Evolutionary conservation across 1,140 invertebrate species (phyloP), one percentile per base, ranked within the genome.

Genomic region (Micrasema longulum): DNA sequence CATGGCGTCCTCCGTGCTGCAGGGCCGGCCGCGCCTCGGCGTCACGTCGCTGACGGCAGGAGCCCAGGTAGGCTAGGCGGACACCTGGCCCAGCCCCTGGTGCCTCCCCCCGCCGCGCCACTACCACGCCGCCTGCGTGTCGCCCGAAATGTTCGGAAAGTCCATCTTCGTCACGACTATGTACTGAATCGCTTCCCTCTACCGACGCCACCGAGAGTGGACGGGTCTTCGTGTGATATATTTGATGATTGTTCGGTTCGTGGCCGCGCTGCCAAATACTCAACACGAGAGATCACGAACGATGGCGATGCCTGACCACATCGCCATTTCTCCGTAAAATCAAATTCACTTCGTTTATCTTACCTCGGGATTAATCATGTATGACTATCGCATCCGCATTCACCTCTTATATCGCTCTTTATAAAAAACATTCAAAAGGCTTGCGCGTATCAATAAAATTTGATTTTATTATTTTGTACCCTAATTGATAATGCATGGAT

Each of bases 11-110:
- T 82, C 82, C 69, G 82, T 81, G 67, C 78, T 77, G 70, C 80
- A 80, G 62, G 79, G 76, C 76, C 81, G 82, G 79, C 81, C 83
- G 77, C 91, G 91, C 81, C 87, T 93, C 73, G 91, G 91, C 72
- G 88, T 93, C 77, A 91, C 88, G 72, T 90, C 91, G 73, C 85
- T 92, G 79, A 81, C 77, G 77, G 77, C 84, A 69, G 78, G 84
- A 66, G 81, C 88, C 77, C 89, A 91, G 91, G 91, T 91, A 91
- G 89, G 89, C 87, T 89, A 88, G 82, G 82, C 82, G 82, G 82
- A 75, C 80, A 81, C 82, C 76, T 80, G 82, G 71, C 73, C 70
- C 70, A 75, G 57, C 70, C 65, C 78, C 77, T 72, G 80, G 78
- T 50, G 78, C 78, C 36, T 78, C 79, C 23, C 78, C 73, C 71